phyloP scores from a whole-genome alignment of 2,113 vertebrate species.

The Nothobranchius furzeri region DNA sequence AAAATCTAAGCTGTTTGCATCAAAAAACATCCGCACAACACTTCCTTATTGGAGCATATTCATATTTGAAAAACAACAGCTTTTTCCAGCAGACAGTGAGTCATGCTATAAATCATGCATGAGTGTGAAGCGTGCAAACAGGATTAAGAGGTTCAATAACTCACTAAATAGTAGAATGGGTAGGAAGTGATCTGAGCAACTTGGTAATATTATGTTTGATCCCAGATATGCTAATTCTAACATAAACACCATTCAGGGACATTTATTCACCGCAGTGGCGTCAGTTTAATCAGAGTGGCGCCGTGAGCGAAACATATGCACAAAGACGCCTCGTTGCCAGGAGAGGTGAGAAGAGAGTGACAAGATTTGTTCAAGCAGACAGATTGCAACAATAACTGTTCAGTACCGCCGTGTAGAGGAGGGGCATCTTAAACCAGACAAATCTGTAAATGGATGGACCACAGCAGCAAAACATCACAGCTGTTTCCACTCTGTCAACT shows the following conservation, averaged over 20 bases:
- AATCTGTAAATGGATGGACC: slow-evolving; percentile 45
- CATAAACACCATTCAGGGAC: slow-evolving; percentile 35
- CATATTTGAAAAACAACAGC: slow-evolving; percentile 27
- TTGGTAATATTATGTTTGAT: slow-evolving; percentile 36
- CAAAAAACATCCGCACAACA: slow-evolving; percentile 9
- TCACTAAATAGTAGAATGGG: slow-evolving; percentile 47
- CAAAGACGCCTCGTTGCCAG: slow-evolving; percentile 20
- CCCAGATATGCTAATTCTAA: slow-evolving; percentile 38
- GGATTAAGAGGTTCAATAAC: slow-evolving; percentile 38
- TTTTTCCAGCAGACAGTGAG: slow-evolving; percentile 44
- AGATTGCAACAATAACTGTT: slow-evolving; percentile 36
- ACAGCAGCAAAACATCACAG: slow-evolving; percentile 26
- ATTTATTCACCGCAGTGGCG: slow-evolving; percentile 15
- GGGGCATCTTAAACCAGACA: slow-evolving; percentile 43
- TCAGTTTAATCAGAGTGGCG: slow-evolving; percentile 26
- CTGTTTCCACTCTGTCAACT: slow-evolving; percentile 37
- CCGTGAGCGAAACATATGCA: slow-evolving; percentile 17
- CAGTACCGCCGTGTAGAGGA: slow-evolving; percentile 33
- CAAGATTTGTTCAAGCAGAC: slow-evolving; percentile 59
- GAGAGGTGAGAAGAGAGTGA: slow-evolving; percentile 42
- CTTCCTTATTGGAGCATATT: slow-evolving; percentile 43
- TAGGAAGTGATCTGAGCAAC: slow-evolving; percentile 43
- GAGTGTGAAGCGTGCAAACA: slow-evolving; percentile 49
- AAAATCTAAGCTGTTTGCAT: background rate
- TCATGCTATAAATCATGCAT: slow-evolving; percentile 60